Evolutionary conservation across 2,888 invertebrate genomes (phyloP), one percentile per base, ranked within the genome.

Genomic region (Axea sp.): DNA sequence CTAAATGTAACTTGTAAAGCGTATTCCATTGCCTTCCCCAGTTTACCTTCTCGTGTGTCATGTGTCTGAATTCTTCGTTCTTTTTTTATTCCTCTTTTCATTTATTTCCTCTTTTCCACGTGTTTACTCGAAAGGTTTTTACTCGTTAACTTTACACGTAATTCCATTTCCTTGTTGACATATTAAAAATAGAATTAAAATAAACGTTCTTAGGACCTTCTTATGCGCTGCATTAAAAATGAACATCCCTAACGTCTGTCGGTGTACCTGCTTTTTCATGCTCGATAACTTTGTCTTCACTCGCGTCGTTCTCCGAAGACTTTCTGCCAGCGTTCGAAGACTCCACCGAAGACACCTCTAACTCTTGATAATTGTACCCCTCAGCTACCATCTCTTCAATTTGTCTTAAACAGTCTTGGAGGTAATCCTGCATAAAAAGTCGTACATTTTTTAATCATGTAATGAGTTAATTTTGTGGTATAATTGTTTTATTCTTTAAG

Each of bases 231-330:
- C 4, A 11, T 89, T 89, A 94, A 89, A 94, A 95, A 88, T 94
- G 92, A 78, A 96, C 92, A 88, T 96, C 94, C 81, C 94, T 91
- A 81, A 95, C 93, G 88, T 96, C 96, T 81, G 95, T 95, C 80
- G 95, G 95, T 55, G 95, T 95, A 47, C 84, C 81, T 79, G 95
- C 93, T 88, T 92, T 93, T 88, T 91, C 92, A 88, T 92, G 92
- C 77, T 92, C 91, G 87, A 88, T 81, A 43, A 89, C 85, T 81
- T 90, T 90, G 74, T 88, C 88, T 78, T 85, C 83, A 75, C 87
- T 86, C 75, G 88, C 86, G 75, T 86, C 87, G 75, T 80, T 82
- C 74, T 84, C 84, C 84, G 84, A 72, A 74, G 82, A 77, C 80
- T 83, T 78, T 55, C 83, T 82, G 47, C 15, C 76, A 75, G 8